These are phyloP conservation scores for Chionis minor DNA, from an alignment of 2,113 vertebrate species.

Conservation along the genomic window DNA sequence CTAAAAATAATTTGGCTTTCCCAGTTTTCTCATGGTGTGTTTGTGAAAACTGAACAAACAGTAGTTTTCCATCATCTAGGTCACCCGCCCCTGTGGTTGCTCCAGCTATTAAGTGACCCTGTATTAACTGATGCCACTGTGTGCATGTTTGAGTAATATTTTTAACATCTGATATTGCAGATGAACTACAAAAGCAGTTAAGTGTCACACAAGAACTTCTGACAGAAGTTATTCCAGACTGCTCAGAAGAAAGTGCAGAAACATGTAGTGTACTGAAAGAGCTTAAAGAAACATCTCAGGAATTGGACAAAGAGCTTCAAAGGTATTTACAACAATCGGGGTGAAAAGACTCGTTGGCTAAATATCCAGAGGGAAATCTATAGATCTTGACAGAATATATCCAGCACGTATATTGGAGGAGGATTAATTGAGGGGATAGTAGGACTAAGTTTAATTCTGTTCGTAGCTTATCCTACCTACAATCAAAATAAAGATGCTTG, in stretches of 20 bases:
- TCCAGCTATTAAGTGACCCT: not conserved
- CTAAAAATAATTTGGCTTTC: not conserved
- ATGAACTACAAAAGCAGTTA: slow-evolving; percentile 54
- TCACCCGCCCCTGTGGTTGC: not conserved
- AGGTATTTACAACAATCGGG: slow-evolving; percentile 49
- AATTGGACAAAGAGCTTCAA: slow-evolving; percentile 54
- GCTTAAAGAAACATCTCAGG: slow-evolving; percentile 4
- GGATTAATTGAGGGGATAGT: not conserved
- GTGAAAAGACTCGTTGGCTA: not conserved
- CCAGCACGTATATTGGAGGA: not conserved
- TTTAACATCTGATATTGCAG: slow-evolving; percentile 14
- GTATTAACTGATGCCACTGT: not conserved
- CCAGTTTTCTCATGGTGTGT: not conserved
- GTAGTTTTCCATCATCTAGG: not conserved
- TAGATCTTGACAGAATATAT: not conserved
- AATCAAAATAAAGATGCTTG: not conserved
- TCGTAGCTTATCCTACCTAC: not conserved
- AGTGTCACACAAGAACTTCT: slow-evolving; percentile 43
- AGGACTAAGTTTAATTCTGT: not conserved
- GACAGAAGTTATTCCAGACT: not conserved
- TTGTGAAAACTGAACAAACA: not conserved
- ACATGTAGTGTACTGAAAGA: not conserved
- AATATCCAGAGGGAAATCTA: not conserved
- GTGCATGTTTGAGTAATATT: not conserved
- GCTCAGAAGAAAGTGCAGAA: not conserved